Evolutionary conservation across 1,140 invertebrate genomes (phyloP).

Genomic region (Diploscapter pachys): DNA sequence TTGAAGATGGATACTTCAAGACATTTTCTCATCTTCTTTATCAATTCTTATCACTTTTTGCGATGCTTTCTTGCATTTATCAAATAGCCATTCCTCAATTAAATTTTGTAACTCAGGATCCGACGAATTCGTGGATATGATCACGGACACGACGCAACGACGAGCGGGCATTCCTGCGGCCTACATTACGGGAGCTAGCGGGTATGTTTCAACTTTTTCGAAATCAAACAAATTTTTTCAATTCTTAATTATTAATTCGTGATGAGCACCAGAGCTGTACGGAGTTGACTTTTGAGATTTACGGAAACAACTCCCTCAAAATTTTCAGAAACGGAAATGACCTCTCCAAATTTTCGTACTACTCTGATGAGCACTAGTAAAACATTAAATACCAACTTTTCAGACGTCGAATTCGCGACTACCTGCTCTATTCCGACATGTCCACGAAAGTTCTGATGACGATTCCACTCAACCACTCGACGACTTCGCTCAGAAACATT

Average conservation of each 20-base stretch:
- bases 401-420: conserved; percentile 43
- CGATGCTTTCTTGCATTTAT: no score
- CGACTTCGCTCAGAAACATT: conserved; percentile 41
- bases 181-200: conserved; percentile 47
- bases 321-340: no score
- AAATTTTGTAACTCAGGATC: neutral
- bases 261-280: no score
- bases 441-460: conserved; percentile 38
- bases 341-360: no score
- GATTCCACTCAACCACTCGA: conserved; percentile 49
- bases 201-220: conserved; percentile 21
- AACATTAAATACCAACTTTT: conserved; percentile 19
- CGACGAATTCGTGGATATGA: conserved; percentile 54
- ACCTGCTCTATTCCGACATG: conserved; percentile 40
- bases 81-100: no score
- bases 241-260: no score
- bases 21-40: no score
- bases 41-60: no score
- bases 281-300: no score
- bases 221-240: conserved; percentile 2
- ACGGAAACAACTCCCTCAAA: no score
- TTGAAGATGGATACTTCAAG: no score
- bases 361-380: no score
- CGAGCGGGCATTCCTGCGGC: conserved; percentile 43
- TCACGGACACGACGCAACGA: conserved; percentile 42